Conservation (phyloP, 2,113 vertebrate species). For the Andinoacara biseriatus region DNA sequence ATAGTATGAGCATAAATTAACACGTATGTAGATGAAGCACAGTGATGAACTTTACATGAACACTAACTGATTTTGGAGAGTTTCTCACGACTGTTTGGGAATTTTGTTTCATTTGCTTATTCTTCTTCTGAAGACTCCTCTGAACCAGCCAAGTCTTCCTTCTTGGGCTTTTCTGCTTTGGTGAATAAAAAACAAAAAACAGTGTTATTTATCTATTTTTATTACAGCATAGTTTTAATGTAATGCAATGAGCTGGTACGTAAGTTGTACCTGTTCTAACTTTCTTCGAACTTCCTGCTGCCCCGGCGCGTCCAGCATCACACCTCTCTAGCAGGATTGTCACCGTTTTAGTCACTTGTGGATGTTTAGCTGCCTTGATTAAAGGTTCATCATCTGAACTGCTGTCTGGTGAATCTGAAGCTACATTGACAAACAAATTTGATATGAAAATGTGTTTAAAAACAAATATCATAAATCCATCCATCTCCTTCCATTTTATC, state of each 20-base stretch:
- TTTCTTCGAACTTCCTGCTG: neutral
- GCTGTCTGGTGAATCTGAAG: conserved; percentile 21
- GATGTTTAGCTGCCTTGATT: conserved; percentile 8
- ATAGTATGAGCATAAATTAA: conserved; percentile 11
- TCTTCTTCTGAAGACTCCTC: conserved; percentile 39
- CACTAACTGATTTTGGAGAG: neutral
- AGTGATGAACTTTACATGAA: neutral
- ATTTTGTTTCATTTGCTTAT: neutral
- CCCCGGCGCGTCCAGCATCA: conserved; percentile 6
- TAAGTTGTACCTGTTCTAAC: conserved; percentile 20
- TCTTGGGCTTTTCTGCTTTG: neutral
- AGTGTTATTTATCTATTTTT: neutral
- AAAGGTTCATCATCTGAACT: conserved; percentile 46
- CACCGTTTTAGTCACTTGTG: conserved; percentile 63
- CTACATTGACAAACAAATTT: neutral
- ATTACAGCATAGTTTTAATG: neutral
- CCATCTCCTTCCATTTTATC: too few relatives aligned
- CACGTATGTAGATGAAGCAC: conserved; percentile 38
- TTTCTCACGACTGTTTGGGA: neutral
- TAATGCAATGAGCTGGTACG: too few relatives aligned
- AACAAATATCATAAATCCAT: neutral
- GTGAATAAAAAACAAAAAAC: neutral
- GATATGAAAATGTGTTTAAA: neutral
- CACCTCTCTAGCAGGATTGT: conserved; percentile 63
- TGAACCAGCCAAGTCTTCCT: neutral